Conservation (phyloP, 2,113 vertebrate genomes). For the Ascaphus truei region DNA sequence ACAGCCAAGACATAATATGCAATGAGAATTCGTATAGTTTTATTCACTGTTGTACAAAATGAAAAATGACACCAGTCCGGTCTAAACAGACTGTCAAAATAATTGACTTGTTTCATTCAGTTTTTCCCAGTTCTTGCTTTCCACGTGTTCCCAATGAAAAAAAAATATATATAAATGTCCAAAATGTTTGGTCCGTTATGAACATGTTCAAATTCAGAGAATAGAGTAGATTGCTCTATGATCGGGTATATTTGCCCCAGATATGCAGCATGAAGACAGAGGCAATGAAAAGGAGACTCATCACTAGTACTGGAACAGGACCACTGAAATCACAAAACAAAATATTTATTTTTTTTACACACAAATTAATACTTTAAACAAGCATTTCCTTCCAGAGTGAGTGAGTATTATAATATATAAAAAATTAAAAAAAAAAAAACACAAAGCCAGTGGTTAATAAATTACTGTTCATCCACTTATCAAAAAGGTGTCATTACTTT, state of each 20-base stretch:
- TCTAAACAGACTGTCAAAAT: neutral
- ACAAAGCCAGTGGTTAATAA: no score
- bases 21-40: neutral
- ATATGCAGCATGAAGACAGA: constrained; percentile 99
- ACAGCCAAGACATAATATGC: neutral
- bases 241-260: constrained; percentile 98
- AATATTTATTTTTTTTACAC: neutral
- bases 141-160: no score
- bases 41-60: neutral
- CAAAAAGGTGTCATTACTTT: no score
- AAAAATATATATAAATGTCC: no score
- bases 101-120: no score
- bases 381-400: no score
- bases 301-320: constrained; percentile 95
- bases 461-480: no score
- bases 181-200: constrained; percentile 89
- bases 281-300: constrained; percentile 98
- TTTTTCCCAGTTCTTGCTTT: no score
- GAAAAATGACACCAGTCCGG: neutral
- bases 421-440: neutral
- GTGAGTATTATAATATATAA: no score
- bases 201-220: constrained; percentile 59
- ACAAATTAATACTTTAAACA: no score
- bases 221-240: constrained; percentile 70
- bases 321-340: constrained; percentile 71